Evolutionary conservation across 2,888 invertebrate species (phyloP).

Genomic region (Dusona sp.): DNA sequence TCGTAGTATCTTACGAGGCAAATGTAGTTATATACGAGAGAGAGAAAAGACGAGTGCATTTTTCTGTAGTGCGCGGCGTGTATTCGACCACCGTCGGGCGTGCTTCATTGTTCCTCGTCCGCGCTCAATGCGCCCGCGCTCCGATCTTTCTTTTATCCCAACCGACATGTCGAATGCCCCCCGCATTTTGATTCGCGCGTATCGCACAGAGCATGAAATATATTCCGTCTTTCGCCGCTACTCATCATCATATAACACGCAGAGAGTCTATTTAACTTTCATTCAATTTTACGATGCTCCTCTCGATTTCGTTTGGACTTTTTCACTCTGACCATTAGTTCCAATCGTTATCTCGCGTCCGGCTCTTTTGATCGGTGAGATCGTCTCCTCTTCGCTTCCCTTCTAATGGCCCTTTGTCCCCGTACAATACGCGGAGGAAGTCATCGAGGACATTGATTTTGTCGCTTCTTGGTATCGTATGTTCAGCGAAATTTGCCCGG

Average conservation of each 20-base stretch:
- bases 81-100: conserved; percentile 21
- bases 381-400: conserved; percentile 32
- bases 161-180: conserved; percentile 82
- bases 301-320: conserved; percentile 61
- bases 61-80: conserved; percentile 16
- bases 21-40: neutral
- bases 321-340: conserved; percentile 23
- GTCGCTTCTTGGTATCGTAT: neutral
- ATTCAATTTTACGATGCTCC: conserved; percentile 59
- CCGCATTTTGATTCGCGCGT: conserved; percentile 80
- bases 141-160: conserved; percentile 80
- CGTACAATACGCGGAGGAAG: conserved; percentile 4
- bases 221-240: conserved; percentile 35
- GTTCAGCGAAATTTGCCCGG: neutral
- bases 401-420: conserved; percentile 34
- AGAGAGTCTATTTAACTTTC: conserved; percentile 39
- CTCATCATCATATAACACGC: neutral
- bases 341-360: conserved; percentile 37
- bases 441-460: conserved; percentile 21
- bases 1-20: conserved; percentile 51
- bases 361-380: conserved; percentile 46
- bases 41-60: conserved; percentile 19
- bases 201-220: conserved; percentile 9
- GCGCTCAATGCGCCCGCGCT: conserved; percentile 61
- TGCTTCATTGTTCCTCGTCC: conserved; percentile 61